Conservation (phyloP, 2,113 vertebrate species). For the Siphamia tubifer region DNA sequence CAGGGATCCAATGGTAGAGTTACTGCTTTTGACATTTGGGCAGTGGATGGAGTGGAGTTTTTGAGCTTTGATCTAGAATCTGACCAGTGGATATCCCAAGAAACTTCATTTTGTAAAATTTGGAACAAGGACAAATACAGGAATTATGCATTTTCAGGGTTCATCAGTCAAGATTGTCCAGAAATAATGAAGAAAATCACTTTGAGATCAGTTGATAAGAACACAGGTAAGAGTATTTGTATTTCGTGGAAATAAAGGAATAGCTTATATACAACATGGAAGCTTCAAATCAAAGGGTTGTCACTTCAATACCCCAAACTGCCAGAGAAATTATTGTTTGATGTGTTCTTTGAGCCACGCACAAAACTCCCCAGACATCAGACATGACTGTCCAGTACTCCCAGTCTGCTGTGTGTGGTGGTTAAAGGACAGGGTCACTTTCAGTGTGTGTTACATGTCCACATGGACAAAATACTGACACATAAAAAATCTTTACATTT, state of each 20-base stretch:
- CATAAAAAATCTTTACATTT: too few species aligned
- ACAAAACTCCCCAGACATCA: too few species aligned
- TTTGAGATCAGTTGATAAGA: background rate
- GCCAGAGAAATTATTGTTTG: too few species aligned
- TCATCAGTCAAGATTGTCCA: background rate
- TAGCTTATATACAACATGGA: background rate
- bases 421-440: too few species aligned
- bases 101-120: background rate
- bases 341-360: too few species aligned
- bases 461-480: too few species aligned
- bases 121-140: background rate
- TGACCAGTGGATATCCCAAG: background rate
- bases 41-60: constrained; percentile 6
- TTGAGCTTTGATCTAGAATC: background rate
- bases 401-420: too few species aligned
- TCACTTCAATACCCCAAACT: too few species aligned
- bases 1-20: background rate
- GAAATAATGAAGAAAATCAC: background rate
- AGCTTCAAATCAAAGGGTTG: too few species aligned
- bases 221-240: constrained; percentile 3
- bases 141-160: background rate
- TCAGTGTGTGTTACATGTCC: too few species aligned
- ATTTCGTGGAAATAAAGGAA: too few species aligned
- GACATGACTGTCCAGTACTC: too few species aligned
- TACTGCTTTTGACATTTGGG: constrained; percentile 1